Base-by-base conservation (phyloP, 1,140 invertebrate species). In the Asbolus verrucosus region DNA sequence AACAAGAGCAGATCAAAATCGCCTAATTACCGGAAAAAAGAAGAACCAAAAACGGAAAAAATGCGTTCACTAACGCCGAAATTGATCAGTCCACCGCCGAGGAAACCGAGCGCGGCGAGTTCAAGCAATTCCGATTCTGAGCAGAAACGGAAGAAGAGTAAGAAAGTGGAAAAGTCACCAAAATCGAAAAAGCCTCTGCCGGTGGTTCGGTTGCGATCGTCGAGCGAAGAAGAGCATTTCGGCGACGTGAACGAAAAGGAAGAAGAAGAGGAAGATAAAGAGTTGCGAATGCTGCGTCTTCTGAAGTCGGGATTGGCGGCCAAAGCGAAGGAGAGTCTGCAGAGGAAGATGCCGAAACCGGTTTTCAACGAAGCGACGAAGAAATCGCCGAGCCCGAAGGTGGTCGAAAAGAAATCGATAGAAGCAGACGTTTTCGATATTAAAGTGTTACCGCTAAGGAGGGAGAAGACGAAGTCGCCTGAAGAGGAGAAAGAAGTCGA, bases 241-340 rank as follows among this genome's bases (percentile, higher is more conserved):
- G 84, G 82, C 1, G 83, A 84, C 18, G 82, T 84, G 2, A 85
- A 87, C n/a, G 72, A 76, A 14, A 74, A 72, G 38, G 66, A 72
- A 18, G 82, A 84, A 30, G 81, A 85, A 60, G 82, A 84, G 36
- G 77, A 79, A 21, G 82, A 84, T 21, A 86, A 83, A 68, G 88
- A 90, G 69, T 74, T 88, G 18, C 84, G 85, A 68, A 88, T 90
- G 70, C 77, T 92, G 54, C 86, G 87, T 73, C 84, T 86, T 70
- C 73, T 90, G 0, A 88, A 89, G 71, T 84, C 82, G 11, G 88
- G 84, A 0, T 79, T 90, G n/a, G 87, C 88, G 0, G 87, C 87
- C 0, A 89, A 89, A 75, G 87, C 87, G 1, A 84, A 85, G 24
- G 87, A 84, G 38, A 82, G 82, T 3, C 78, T 85, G 61, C 84